These are phyloP conservation scores for Gymnoscopelus microlampas DNA, from an alignment of 2,797 vertebrate genomes.

Conservation along the genomic window DNA sequence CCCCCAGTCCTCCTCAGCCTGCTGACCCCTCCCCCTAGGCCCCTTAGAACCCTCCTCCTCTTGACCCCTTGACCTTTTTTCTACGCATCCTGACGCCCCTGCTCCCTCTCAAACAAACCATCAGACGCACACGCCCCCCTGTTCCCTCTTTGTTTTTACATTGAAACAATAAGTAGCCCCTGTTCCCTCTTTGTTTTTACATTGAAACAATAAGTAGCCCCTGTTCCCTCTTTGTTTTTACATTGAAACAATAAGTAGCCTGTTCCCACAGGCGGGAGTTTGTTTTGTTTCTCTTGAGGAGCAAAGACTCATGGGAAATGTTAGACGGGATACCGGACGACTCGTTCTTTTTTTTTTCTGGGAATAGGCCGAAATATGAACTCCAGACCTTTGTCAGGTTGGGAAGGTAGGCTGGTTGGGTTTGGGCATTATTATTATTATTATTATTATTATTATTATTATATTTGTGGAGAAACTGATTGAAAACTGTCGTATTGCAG, in stretches of 20 bases:
- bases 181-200: slow-evolving; percentile 18
- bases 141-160: too few relatives aligned
- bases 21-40: slow-evolving; percentile 81
- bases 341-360: slow-evolving; percentile 49
- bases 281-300: slow-evolving; percentile 24
- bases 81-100: too few relatives aligned
- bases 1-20: slow-evolving; percentile 97
- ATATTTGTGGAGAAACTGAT: too few relatives aligned
- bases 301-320: slow-evolving; percentile 59
- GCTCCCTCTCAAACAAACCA: too few relatives aligned
- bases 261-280: slow-evolving; percentile 31
- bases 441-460: too few relatives aligned
- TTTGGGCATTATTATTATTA: too few relatives aligned
- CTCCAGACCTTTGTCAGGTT: too few relatives aligned
- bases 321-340: too few relatives aligned
- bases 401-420: too few relatives aligned
- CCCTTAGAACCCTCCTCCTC: slow-evolving; percentile 25
- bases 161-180: too few relatives aligned
- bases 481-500: too few relatives aligned
- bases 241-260: slow-evolving; percentile 23
- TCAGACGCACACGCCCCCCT: not conserved
- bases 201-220: slow-evolving; percentile 24
- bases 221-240: not conserved
- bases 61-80: slow-evolving; percentile 8
- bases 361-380: slow-evolving; percentile 31